Conservation (phyloP, 1,140 invertebrate species). For the Nomia melanderi region DNA sequence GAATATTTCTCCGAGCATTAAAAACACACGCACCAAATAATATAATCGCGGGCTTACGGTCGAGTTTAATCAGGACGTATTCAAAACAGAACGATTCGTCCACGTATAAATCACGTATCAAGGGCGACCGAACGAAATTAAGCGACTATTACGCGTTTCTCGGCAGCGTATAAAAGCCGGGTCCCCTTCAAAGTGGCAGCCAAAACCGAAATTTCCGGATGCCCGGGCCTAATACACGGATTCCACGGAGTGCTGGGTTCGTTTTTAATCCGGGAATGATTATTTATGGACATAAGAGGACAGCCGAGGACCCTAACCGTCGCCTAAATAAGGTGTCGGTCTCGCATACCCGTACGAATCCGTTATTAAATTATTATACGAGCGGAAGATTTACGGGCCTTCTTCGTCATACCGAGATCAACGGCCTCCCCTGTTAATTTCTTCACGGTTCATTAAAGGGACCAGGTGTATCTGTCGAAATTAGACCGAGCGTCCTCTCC, state of each 20-base stretch:
- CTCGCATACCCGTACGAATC: slow-evolving; percentile 60
- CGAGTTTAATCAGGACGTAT: slow-evolving; percentile 12
- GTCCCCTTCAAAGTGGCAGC: slow-evolving; percentile 39
- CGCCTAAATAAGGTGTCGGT: slow-evolving; percentile 61
- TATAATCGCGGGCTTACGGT: not conserved
- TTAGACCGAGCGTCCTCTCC: slow-evolving; percentile 35
- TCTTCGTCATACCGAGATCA: slow-evolving; percentile 68
- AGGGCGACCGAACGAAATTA: not conserved
- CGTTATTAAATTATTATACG: slow-evolving; percentile 77
- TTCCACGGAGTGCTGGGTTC: slow-evolving; percentile 50
- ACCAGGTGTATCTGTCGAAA: slow-evolving; percentile 46
- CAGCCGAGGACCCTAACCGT: slow-evolving; percentile 53
- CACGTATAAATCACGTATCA: not conserved
- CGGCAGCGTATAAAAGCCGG: slow-evolving; percentile 4
- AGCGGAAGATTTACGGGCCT: slow-evolving; percentile 70
- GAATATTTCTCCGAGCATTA: not conserved
- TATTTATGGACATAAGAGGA: slow-evolving; percentile 74
- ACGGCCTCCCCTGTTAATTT: slow-evolving; percentile 45
- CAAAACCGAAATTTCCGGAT: slow-evolving; percentile 51
- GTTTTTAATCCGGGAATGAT: slow-evolving; percentile 71
- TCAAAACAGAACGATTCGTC: slow-evolving; percentile 4
- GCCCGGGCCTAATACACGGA: slow-evolving; percentile 25
- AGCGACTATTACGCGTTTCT: slow-evolving; percentile 27
- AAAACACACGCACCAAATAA: not conserved
- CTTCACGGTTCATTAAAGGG: slow-evolving; percentile 50